Evolutionary conservation across 2,797 vertebrate genomes (phyloP).

Genomic region (Notoglanidium macrostoma): DNA sequence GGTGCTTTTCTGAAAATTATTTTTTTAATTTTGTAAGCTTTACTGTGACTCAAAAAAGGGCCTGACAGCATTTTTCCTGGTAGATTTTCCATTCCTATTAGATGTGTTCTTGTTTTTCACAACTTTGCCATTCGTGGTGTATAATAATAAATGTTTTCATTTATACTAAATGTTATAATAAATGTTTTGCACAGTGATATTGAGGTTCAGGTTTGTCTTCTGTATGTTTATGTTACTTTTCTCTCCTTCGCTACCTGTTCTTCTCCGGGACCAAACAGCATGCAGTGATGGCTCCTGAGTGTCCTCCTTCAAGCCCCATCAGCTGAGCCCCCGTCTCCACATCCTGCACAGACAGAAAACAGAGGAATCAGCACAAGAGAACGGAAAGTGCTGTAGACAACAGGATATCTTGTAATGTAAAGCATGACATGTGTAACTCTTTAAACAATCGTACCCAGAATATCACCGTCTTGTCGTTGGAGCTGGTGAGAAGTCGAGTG

Average conservation of each 20-base stretch:
- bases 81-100: background rate
- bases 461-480: slow-evolving; percentile 66
- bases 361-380: background rate
- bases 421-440: background rate
- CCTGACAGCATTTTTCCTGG: background rate
- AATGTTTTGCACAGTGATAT: background rate
- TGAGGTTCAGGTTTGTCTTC: background rate
- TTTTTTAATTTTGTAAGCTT: background rate
- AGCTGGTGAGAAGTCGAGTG: slow-evolving; percentile 69
- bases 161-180: no score
- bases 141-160: background rate
- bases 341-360: slow-evolving; percentile 39
- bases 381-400: background rate
- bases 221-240: background rate
- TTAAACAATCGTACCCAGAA: slow-evolving; percentile 65
- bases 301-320: slow-evolving; percentile 62
- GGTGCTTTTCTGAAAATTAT: background rate
- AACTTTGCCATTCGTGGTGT: background rate
- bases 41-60: background rate
- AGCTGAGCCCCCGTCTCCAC: slow-evolving; percentile 36
- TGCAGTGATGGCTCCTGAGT: slow-evolving; percentile 65
- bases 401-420: background rate
- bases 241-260: slow-evolving; percentile 65
- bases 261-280: slow-evolving; percentile 69
- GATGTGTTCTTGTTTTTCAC: background rate